Evolutionary conservation across 2,888 invertebrate species (phyloP), one percentile per base, ranked within the genome.

Genomic region (Odontocerum albicorne): DNA sequence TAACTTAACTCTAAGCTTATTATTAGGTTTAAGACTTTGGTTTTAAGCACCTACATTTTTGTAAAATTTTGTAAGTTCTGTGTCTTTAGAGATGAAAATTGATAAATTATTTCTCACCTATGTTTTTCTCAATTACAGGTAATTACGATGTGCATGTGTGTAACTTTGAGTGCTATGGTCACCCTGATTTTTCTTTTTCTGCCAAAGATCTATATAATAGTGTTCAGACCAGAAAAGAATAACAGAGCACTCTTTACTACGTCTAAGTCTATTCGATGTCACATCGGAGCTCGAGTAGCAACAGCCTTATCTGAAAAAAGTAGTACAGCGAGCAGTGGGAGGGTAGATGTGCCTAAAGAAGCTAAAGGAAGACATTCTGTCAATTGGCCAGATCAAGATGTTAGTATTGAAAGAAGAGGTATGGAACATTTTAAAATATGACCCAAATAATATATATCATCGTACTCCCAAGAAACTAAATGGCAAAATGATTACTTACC

Each of bases 181-280:
- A 86, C 86, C 35, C 80, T 90, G 66, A 75, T 83, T 43, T 83
- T 90, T 62, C 77, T 90, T 53, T 89, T 90, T 72, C 77, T 87
- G 60, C 90, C 89, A 2, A 88, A 90, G 72, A 72, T 89, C 38
- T 90, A 87, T 70, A 87, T 88, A 65, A 89, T 90, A 61, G 68
- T 88, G 33, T 77, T 86, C 64, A 80, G 84, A 55, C 90, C 90
- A 3, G 86, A 88, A 71, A 83, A 84, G 66, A 91, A 91, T 71
- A 87, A 87, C 63, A 76, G 90, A 40, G 84, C 85, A 17, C 81
- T 85, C 60, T 89, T 88, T 71, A 85, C 87, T 4, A 88, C 88
- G 2, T 82, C 86, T 50, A 87, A 86, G 65, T 82, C 84, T 59
- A 85, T 88, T 39, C 75, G 88, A 43, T 86, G 86, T 67, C 86